phyloP scores from a whole-genome alignment of 2,113 vertebrate species.

The Oxyruncus cristatus region DNA sequence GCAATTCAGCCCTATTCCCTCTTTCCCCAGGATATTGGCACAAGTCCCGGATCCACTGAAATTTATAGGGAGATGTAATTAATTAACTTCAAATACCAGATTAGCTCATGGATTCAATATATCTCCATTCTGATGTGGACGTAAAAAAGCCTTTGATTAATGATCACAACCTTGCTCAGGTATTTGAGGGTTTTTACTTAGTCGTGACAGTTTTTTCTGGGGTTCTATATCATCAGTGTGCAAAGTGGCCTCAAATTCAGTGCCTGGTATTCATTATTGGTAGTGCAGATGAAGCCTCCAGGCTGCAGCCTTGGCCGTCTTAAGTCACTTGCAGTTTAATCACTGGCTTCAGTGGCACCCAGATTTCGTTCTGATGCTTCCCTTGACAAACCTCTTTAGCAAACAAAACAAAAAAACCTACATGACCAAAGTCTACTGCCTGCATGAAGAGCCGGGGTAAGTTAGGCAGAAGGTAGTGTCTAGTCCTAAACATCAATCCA shows the following conservation, averaged over 20 bases:
- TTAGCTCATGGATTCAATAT: slow-evolving; percentile 38
- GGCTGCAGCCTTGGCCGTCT: background rate
- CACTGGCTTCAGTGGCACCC: background rate
- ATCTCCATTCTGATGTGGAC: background rate
- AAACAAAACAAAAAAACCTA: background rate
- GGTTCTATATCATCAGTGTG: background rate
- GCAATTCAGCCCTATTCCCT: background rate
- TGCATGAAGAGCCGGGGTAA: background rate
- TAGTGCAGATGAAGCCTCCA: background rate
- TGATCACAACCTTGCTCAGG: background rate
- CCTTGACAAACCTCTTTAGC: background rate
- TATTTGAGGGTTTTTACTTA: slow-evolving; percentile 20
- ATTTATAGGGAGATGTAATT: slow-evolving; percentile 37
- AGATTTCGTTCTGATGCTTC: background rate
- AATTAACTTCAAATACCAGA: slow-evolving; percentile 38
- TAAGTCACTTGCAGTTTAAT: background rate
- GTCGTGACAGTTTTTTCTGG: background rate
- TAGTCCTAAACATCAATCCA: background rate
- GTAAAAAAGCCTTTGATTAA: slow-evolving; percentile 29
- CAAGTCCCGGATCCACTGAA: slow-evolving; percentile 7
- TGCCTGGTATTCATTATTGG: slow-evolving; percentile 17
- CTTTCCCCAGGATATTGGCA: slow-evolving; percentile 21
- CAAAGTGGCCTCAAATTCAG: background rate
- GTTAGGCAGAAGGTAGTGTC: background rate
- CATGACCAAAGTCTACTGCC: background rate